phyloP scores from a whole-genome alignment of 2,888 invertebrate genomes.

The Tiliacea citrago region DNA sequence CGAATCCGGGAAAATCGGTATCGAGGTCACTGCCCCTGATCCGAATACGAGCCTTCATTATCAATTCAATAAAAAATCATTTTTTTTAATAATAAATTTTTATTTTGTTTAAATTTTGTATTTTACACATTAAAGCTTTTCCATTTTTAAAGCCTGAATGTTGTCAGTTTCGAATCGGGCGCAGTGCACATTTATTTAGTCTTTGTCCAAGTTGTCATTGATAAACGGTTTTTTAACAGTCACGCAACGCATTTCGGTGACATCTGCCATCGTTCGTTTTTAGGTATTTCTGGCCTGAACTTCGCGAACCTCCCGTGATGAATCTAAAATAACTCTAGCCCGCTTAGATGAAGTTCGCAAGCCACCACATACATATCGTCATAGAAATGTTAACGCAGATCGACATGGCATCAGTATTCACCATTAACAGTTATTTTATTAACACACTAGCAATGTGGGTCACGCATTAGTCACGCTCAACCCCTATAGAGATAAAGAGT shows the following conservation, averaged over 20 bases:
- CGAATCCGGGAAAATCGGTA: neutral
- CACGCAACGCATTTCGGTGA: neutral
- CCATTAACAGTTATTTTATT: neutral
- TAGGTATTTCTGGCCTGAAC: neutral
- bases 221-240: conserved; percentile 23
- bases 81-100: no score
- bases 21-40: conserved; percentile 7
- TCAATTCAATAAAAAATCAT: neutral
- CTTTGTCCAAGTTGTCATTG: conserved; percentile 8
- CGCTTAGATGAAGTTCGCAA: conserved; percentile 47
- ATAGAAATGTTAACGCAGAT: conserved; percentile 47
- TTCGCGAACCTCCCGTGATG: neutral
- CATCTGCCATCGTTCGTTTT: conserved; percentile 9
- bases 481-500: neutral
- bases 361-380: conserved; percentile 59
- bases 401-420: conserved; percentile 28
- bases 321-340: no score
- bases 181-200: conserved; percentile 7
- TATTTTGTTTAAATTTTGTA: no score
- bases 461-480: neutral
- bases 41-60: conserved; percentile 11
- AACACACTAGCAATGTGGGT: neutral
- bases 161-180: neutral
- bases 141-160: no score
- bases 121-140: neutral